A percentile compares a stretch with the other conserved stretches of the same genome.
Evolutionary conservation across 2,888 invertebrate genomes (phyloP).

Genomic region (Acrobasis suavella): DNA sequence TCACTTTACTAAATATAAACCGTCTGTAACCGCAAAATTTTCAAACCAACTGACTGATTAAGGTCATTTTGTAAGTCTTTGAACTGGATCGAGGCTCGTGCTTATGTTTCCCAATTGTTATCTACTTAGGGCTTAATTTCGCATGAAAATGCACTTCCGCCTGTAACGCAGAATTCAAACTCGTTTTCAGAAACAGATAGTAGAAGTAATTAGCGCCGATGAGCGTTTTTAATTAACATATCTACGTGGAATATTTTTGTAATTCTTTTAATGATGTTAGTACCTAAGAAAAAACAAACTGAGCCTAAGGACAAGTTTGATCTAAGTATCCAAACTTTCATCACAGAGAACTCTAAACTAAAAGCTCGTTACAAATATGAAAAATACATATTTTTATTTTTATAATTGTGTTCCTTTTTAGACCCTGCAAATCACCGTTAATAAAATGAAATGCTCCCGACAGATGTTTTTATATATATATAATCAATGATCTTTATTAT

Average conservation of each 20-base stretch:
- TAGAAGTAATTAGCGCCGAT: constrained; percentile 56
- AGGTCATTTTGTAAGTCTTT: constrained; percentile 59
- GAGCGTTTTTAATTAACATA: constrained; percentile 29
- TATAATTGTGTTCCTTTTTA: too few species aligned
- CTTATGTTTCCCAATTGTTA: constrained; percentile 46
- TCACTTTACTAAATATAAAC: constrained; percentile 38
- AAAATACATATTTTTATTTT: too few species aligned
- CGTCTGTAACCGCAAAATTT: constrained; percentile 50
- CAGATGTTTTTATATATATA: too few species aligned
- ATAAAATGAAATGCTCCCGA: too few species aligned
- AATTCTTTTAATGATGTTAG: too few species aligned
- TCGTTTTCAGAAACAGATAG: constrained; percentile 68
- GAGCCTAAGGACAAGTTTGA: too few species aligned
- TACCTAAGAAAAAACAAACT: too few species aligned
- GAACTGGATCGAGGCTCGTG: constrained; percentile 42
- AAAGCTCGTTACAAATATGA: too few species aligned
- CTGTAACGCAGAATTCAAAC: constrained; percentile 62
- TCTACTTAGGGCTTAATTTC: constrained; percentile 46
- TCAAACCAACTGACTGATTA: constrained; percentile 61
- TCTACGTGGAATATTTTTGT: background rate
- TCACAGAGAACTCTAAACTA: too few species aligned
- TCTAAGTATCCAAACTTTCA: too few species aligned
- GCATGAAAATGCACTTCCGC: constrained; percentile 38
- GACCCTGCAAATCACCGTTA: too few species aligned
- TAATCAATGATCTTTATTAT: too few species aligned